Conservation (phyloP, 2,797 vertebrate genomes). For the Paramormyrops hopkinsi region DNA sequence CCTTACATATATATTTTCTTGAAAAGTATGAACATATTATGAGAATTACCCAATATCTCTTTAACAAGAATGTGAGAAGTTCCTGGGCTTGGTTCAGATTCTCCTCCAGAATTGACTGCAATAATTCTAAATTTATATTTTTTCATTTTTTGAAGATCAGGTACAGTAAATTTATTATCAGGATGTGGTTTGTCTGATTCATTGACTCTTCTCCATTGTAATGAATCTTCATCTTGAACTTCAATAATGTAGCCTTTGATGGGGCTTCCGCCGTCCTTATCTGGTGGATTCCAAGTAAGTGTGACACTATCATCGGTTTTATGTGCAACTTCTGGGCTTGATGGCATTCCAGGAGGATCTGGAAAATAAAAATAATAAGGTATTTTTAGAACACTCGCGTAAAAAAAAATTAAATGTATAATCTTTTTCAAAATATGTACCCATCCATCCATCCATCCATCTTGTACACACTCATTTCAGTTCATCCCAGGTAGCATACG, state of each 20-base stretch:
- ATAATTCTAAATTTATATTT: conserved; percentile 90
- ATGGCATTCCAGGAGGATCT: conserved; percentile 89
- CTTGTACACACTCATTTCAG: neutral
- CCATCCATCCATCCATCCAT: neutral
- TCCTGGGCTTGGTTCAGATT: conserved; percentile 88
- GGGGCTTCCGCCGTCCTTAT: conserved; percentile 87
- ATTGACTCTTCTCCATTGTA: conserved; percentile 79
- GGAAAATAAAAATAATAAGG: conserved; percentile 25
- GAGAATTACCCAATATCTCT: conserved; percentile 78
- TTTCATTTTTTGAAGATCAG: conserved; percentile 80
- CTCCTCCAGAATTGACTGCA: conserved; percentile 89
- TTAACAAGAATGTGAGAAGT: conserved; percentile 80
- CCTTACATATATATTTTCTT: neutral
- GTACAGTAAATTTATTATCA: conserved; percentile 81
- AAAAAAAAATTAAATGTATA: neutral
- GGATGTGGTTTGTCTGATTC: conserved; percentile 78
- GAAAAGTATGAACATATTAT: neutral
- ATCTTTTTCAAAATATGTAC: neutral
- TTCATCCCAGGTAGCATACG: neutral
- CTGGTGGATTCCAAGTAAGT: conserved; percentile 83
- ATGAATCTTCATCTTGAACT: conserved; percentile 86
- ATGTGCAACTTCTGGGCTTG: conserved; percentile 80
- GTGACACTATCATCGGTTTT: conserved; percentile 86
- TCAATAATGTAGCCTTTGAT: conserved; percentile 96
- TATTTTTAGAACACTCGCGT: neutral